Conservation (phyloP, 2,888 invertebrate genomes). For the Abrostola triplasia region DNA sequence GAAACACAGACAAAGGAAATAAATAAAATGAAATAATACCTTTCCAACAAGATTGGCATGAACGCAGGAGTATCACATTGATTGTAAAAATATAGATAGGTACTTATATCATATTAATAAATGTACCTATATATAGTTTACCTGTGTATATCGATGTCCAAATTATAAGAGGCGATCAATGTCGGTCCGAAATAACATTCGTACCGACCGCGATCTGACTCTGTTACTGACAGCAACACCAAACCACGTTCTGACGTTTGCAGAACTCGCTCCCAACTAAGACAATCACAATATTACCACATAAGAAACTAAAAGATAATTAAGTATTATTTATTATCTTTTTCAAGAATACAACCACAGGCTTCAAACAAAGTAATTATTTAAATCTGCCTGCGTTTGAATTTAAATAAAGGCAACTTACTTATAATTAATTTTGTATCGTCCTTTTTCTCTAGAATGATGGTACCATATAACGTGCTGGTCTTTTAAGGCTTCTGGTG, state of each 20-base stretch:
- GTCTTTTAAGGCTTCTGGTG: slow-evolving; percentile 83
- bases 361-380: too few relatives aligned
- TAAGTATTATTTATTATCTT: neutral
- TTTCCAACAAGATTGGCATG: too few relatives aligned
- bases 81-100: too few relatives aligned
- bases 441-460: slow-evolving; percentile 86
- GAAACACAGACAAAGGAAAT: too few relatives aligned
- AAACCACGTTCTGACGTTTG: slow-evolving; percentile 89
- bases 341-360: neutral
- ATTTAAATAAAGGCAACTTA: slow-evolving; percentile 64
- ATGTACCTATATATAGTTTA: slow-evolving; percentile 51
- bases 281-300: slow-evolving; percentile 25
- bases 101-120: too few relatives aligned
- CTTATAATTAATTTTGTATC: slow-evolving; percentile 88
- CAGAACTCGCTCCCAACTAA: slow-evolving; percentile 88
- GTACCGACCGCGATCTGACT: slow-evolving; percentile 89
- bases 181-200: slow-evolving; percentile 89
- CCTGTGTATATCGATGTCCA: slow-evolving; percentile 89
- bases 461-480: slow-evolving; percentile 86
- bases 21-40: too few relatives aligned
- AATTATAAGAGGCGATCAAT: slow-evolving; percentile 88
- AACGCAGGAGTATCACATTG: too few relatives aligned
- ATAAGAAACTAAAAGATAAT: neutral
- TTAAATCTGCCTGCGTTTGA: too few relatives aligned
- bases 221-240: slow-evolving; percentile 88